Conservation (phyloP, 2,888 invertebrate genomes). For the Stenodera caucasica region DNA sequence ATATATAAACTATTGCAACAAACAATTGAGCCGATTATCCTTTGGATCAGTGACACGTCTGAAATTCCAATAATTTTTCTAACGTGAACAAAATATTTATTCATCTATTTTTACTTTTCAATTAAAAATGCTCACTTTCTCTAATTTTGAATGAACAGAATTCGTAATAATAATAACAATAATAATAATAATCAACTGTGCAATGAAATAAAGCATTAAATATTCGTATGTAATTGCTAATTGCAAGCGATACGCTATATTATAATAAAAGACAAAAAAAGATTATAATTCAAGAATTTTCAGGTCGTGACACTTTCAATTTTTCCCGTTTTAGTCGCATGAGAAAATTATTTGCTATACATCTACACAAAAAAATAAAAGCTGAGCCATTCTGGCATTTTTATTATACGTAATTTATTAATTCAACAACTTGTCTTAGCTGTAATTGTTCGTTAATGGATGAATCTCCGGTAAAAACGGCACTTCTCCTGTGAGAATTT, state of each 20-base stretch:
- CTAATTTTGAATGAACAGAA: neutral
- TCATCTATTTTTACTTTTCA: neutral
- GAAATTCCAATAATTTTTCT: neutral
- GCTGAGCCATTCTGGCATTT: neutral
- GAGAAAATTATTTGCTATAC: conserved; percentile 4
- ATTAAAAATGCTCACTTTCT: neutral
- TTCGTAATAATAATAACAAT: too few species aligned
- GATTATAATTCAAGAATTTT: conserved; percentile 8
- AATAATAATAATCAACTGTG: neutral
- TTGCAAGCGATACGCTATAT: neutral
- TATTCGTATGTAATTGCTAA: neutral
- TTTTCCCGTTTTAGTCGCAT: conserved; percentile 9
- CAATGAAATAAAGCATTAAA: neutral
- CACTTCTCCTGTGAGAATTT: too few species aligned
- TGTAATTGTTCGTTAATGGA: neutral
- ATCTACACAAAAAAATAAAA: neutral
- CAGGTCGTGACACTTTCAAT: conserved; percentile 9
- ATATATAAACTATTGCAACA: too few species aligned
- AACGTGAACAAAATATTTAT: too few species aligned
- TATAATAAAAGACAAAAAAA: conserved; percentile 1
- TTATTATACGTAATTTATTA: neutral
- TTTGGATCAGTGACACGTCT: neutral
- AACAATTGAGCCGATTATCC: neutral
- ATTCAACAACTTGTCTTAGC: neutral
- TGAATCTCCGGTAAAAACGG: neutral